These are phyloP conservation scores for Lissonota sp. DNA, from an alignment of 2,888 invertebrate genomes.

Conservation along the genomic window DNA sequence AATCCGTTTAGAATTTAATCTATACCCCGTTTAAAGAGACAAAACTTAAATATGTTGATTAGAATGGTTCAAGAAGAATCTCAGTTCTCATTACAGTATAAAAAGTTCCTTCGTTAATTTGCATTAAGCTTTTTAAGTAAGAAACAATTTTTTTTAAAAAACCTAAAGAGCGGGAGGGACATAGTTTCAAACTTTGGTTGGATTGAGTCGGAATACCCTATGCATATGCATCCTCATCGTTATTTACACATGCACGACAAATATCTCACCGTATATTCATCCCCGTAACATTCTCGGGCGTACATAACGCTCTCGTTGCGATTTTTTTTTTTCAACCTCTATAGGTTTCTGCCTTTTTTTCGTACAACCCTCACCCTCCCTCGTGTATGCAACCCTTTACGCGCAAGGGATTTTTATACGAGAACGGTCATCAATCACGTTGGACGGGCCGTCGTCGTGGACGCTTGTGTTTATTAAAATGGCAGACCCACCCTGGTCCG, in stretches of 20 bases:
- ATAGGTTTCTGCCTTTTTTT: neutral
- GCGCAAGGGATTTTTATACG: slow-evolving; percentile 49
- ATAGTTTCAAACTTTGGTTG: too few species aligned
- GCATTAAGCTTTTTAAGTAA: too few species aligned
- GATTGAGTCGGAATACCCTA: too few species aligned
- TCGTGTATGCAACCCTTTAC: neutral
- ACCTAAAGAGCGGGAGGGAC: too few species aligned
- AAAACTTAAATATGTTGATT: too few species aligned
- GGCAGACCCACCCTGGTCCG: slow-evolving; percentile 13
- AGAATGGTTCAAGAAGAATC: too few species aligned
- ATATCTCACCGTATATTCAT: slow-evolving; percentile 22
- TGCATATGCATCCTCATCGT: neutral
- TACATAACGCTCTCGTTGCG: slow-evolving; percentile 17
- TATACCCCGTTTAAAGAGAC: too few species aligned
- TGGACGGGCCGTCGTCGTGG: slow-evolving; percentile 59
- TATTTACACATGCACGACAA: slow-evolving; percentile 12
- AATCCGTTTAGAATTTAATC: too few species aligned
- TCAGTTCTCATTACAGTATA: too few species aligned
- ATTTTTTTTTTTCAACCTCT: neutral
- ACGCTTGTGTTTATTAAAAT: slow-evolving; percentile 70
- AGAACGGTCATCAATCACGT: slow-evolving; percentile 67
- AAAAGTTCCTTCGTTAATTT: too few species aligned
- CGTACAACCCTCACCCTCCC: neutral
- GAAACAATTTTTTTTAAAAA: too few species aligned
- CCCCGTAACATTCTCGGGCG: slow-evolving; percentile 18